These are phyloP conservation scores for Drosophila acutilabella DNA, from an alignment of 2,888 invertebrate genomes.

Conservation along the genomic window DNA sequence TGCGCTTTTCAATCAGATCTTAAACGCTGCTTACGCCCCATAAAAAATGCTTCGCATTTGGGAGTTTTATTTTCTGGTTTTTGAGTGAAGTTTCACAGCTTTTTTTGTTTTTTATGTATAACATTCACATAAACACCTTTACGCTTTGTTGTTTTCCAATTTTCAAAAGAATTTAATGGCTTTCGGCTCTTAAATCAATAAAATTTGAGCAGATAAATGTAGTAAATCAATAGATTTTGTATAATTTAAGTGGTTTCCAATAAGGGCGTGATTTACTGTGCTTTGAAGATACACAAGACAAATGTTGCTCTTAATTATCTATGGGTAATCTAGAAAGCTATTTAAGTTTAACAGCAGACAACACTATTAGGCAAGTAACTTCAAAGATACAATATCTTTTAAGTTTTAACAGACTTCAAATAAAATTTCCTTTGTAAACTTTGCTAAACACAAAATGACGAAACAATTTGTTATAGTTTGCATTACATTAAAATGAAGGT, in stretches of 20 bases:
- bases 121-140: constrained; percentile 23
- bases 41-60: no score
- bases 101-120: neutral
- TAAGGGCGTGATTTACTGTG: constrained; percentile 4
- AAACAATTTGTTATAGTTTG: neutral
- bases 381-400: no score
- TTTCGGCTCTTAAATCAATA: constrained; percentile 20
- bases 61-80: constrained; percentile 12
- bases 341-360: no score
- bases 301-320: neutral
- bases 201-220: constrained; percentile 16
- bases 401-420: no score
- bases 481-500: no score
- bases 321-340: neutral
- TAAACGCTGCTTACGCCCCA: no score
- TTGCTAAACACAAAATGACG: neutral
- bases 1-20: neutral
- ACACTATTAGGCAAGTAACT: no score
- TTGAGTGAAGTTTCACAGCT: constrained; percentile 11
- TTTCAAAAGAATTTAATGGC: constrained; percentile 6
- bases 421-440: no score
- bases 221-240: constrained; percentile 9
- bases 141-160: constrained; percentile 10
- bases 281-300: neutral
- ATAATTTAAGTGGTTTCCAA: constrained; percentile 10